Conservation (phyloP, 2,888 invertebrate genomes). For the Ditula angustiorana region DNA sequence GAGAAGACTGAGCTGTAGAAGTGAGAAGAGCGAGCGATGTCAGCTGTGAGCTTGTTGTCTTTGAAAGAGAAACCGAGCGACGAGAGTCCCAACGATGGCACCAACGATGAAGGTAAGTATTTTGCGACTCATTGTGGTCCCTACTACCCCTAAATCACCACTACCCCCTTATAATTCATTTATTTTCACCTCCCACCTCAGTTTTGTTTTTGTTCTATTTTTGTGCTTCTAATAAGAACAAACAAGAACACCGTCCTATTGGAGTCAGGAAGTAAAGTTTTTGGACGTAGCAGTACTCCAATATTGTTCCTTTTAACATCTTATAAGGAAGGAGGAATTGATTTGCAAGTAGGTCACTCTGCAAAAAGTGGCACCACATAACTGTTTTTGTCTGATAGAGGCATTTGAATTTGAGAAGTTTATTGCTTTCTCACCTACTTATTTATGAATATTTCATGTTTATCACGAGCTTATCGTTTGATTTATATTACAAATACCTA, state of each 20-base stretch:
- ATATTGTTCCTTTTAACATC: slow-evolving; percentile 22
- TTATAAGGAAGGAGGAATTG: slow-evolving; percentile 26
- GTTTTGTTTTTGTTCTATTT: slow-evolving; percentile 33
- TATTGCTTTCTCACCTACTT: too few relatives aligned
- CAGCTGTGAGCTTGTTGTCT: slow-evolving; percentile 83
- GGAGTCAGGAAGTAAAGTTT: background rate
- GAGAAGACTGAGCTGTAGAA: slow-evolving; percentile 81
- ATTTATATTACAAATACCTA: too few relatives aligned
- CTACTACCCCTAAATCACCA: background rate
- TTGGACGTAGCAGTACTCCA: background rate
- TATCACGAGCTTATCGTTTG: too few relatives aligned
- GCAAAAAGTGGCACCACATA: slow-evolving; percentile 37
- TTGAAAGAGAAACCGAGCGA: slow-evolving; percentile 81
- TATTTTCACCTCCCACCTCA: slow-evolving; percentile 15
- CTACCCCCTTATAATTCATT: background rate
- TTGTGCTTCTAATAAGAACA: slow-evolving; percentile 8
- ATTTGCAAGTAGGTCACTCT: slow-evolving; percentile 37
- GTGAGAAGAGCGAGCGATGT: slow-evolving; percentile 79
- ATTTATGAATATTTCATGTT: too few relatives aligned
- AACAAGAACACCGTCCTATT: slow-evolving; percentile 14
- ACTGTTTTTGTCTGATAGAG: slow-evolving; percentile 24
- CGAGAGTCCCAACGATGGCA: slow-evolving; percentile 75
- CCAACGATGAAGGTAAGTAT: slow-evolving; percentile 73
- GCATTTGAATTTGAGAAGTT: too few relatives aligned
- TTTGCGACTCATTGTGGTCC: slow-evolving; percentile 20